phyloP scores from a whole-genome alignment of 2,888 invertebrate species.

The Phytoseiulus persimilis region DNA sequence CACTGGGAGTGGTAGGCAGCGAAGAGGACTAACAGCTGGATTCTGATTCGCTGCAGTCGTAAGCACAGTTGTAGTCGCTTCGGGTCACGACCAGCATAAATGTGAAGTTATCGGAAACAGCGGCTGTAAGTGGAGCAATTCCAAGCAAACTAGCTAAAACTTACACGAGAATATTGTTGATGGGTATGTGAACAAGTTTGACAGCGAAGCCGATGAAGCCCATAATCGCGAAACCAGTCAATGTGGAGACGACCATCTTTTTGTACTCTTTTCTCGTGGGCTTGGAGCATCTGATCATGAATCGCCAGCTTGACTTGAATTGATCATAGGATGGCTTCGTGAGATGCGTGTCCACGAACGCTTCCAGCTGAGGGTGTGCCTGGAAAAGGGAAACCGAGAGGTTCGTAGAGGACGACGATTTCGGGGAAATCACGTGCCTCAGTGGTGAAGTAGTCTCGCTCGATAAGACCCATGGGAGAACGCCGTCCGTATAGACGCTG shows the following conservation, averaged over 20 bases:
- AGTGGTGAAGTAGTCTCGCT: no score
- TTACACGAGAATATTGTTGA: constrained; percentile 57
- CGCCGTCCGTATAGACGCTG: no score
- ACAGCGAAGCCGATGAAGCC: constrained; percentile 99
- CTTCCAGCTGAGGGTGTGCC: background rate
- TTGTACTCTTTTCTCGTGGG: constrained; percentile 60
- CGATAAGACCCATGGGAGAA: no score
- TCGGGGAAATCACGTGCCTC: no score
- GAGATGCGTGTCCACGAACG: background rate
- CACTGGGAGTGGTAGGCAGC: no score
- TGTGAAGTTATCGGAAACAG: background rate
- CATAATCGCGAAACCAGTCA: constrained; percentile 88
- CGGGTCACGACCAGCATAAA: background rate
- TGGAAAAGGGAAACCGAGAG: background rate
- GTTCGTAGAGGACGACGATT: no score
- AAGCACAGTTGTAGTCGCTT: no score
- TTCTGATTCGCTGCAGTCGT: no score
- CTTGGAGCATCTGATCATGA: constrained; percentile 98
- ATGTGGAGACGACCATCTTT: background rate
- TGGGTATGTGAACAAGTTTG: constrained; percentile 98
- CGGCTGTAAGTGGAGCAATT: no score
- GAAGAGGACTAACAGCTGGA: no score
- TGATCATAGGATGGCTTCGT: constrained; percentile 58
- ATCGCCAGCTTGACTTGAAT: constrained; percentile 91
- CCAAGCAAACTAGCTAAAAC: background rate